phyloP scores from a whole-genome alignment of 2,113 vertebrate genomes.

The Electrona antarctica region DNA sequence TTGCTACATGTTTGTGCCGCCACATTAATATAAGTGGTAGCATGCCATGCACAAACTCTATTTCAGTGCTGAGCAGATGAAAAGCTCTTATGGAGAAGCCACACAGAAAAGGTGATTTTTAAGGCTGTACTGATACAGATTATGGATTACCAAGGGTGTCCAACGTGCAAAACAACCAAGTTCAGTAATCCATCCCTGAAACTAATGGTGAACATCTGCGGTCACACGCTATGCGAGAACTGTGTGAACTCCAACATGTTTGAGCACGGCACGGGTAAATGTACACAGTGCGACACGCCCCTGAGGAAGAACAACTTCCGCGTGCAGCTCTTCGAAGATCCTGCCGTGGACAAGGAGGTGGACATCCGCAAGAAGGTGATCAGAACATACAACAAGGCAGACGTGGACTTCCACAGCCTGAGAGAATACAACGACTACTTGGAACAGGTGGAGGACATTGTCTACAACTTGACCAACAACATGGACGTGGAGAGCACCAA shows the following conservation, averaged over 20 bases:
- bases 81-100: too few species aligned
- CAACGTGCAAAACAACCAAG: too few species aligned
- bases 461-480: slow-evolving; percentile 96
- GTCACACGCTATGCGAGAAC: slow-evolving; percentile 83
- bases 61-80: too few species aligned
- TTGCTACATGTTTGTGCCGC: too few species aligned
- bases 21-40: too few species aligned
- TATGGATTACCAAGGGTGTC: too few species aligned
- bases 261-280: slow-evolving; percentile 93
- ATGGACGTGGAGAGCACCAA: slow-evolving; percentile 93
- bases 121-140: too few species aligned
- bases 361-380: slow-evolving; percentile 98
- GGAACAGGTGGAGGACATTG: slow-evolving; percentile 95
- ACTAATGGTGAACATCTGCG: too few species aligned
- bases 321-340: slow-evolving; percentile 96
- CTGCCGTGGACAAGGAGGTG: slow-evolving; percentile 95
- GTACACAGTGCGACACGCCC: slow-evolving; percentile 92
- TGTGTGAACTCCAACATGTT: slow-evolving; percentile 94
- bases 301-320: slow-evolving; percentile 96
- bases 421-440: slow-evolving; percentile 95
- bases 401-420: slow-evolving; percentile 90
- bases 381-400: slow-evolving; percentile 96
- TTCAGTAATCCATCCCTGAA: too few species aligned
- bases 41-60: too few species aligned
- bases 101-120: too few species aligned